Percentiles rank a stretch among this genome's conserved stretches.
Conservation (phyloP, 2,797 vertebrate genomes). For the Ceryle rudis region DNA sequence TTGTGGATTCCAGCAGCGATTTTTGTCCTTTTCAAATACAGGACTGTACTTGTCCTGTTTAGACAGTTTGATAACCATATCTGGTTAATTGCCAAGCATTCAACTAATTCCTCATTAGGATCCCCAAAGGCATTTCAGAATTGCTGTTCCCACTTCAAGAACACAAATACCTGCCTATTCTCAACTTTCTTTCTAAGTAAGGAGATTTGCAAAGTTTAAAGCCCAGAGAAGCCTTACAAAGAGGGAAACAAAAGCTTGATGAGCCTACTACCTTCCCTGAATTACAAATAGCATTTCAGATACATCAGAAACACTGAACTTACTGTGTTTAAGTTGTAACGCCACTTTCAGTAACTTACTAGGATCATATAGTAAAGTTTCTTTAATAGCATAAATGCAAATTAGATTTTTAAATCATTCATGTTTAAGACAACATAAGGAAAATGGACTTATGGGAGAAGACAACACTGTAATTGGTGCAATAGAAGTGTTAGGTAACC, state of each 20-base stretch:
- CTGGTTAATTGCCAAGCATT: background rate
- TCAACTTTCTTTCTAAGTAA: background rate
- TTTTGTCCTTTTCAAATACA: background rate
- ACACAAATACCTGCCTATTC: background rate
- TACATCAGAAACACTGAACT: background rate
- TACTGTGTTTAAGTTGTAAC: background rate
- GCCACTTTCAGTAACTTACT: background rate
- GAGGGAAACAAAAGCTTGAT: background rate
- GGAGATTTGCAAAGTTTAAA: background rate
- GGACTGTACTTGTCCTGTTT: background rate
- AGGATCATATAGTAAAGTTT: background rate
- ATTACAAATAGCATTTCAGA: background rate
- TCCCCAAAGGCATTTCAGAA: background rate
- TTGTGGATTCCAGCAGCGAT: background rate
- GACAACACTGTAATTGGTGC: background rate
- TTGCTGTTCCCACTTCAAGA: background rate
- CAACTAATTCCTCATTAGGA: background rate
- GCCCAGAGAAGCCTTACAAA: background rate
- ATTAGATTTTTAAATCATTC: background rate
- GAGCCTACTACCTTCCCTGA: background rate
- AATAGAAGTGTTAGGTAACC: background rate
- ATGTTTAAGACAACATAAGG: background rate
- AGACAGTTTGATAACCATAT: background rate
- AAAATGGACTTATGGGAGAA: background rate
- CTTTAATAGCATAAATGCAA: background rate